Base-by-base conservation (phyloP, 2,888 invertebrate species). In the Marronus borbonicus region DNA sequence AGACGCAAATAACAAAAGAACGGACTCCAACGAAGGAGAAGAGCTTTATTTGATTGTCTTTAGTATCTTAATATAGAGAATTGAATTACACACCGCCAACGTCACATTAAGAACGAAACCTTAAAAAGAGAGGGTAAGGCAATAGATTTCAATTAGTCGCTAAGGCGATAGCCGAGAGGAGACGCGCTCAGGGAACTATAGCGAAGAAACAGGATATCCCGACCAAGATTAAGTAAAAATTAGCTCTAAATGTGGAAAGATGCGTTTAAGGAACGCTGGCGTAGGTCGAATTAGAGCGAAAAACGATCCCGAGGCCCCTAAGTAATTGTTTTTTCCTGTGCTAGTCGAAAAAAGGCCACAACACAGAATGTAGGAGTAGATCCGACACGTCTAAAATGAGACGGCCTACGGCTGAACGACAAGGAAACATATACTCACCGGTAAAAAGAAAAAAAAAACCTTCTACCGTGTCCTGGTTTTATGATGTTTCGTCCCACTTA, bases 81-180 rank as follows among this genome's bases (percentile, higher is more conserved):
- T 72, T 72, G 60, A 72, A 72, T 72, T 72, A 72, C 72, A 60
- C 72, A 44, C 72, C 44, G 20, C 31, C 58, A 58, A 60, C 72
- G 60, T 72, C 72, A 72, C 72, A 72, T 72, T 72, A 72, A 72
- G 58, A 39, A 58, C 12, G 58, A 72, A 72, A 72, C 58, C 72
- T 36, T 60, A 60, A 58, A 44, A 39, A 72, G 60, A 60, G 28
- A 58, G 72, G 60, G 39, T 72, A 58, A 12, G 58, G 72, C 72
- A 72, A 72, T 72, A 72, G 72, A 72, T 72, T 72, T 72, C 72
- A 72, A 72, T 72, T 72, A 72, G 72, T 68, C 66, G 66, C 66
- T 28, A 60, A 60, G 60, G 60, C 60, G 28, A 60, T 60, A 36
- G 49, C 20, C 39, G 60, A 39, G 39, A 44, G 72, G 36, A 58